Conservation (phyloP, 2,888 invertebrate species). For the Pterostichus niger region DNA sequence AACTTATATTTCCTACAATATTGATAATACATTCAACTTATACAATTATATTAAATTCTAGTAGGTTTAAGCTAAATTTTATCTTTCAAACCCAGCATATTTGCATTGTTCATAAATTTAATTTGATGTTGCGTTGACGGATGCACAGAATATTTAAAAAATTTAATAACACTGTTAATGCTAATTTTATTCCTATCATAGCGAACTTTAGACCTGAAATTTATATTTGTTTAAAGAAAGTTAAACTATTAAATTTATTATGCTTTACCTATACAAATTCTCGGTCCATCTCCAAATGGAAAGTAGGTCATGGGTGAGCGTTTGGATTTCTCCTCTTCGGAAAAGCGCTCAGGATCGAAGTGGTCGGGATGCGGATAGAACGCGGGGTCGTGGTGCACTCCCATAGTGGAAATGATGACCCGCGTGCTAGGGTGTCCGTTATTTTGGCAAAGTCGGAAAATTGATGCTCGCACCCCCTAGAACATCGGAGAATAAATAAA, state of each 20-base stretch:
- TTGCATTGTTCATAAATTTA: neutral
- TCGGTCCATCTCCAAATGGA: slow-evolving; percentile 51
- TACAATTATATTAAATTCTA: neutral
- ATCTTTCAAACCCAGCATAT: slow-evolving; percentile 4
- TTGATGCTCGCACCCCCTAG: too few species aligned
- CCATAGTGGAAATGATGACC: slow-evolving; percentile 50
- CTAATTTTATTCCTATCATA: slow-evolving; percentile 8
- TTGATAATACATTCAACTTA: neutral
- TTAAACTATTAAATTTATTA: slow-evolving; percentile 68
- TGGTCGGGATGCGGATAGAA: slow-evolving; percentile 64
- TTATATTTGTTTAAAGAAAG: neutral
- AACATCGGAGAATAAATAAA: too few species aligned
- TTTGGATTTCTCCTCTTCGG: slow-evolving; percentile 51
- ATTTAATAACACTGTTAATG: neutral
- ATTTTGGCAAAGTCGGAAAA: too few species aligned
- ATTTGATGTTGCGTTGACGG: neutral
- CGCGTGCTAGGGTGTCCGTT: too few species aligned
- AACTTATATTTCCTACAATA: too few species aligned
- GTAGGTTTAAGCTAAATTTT: neutral
- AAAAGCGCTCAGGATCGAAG: slow-evolving; percentile 66
- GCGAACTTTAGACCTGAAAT: slow-evolving; percentile 6
- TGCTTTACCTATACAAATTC: slow-evolving; percentile 66
- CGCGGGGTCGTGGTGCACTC: slow-evolving; percentile 59
- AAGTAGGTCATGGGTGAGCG: slow-evolving; percentile 7
- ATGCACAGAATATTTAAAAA: neutral